A percentile compares a stretch with the other conserved stretches of the same genome.
Conservation (phyloP, 2,888 invertebrate genomes). For the Mesoligia furuncula region DNA sequence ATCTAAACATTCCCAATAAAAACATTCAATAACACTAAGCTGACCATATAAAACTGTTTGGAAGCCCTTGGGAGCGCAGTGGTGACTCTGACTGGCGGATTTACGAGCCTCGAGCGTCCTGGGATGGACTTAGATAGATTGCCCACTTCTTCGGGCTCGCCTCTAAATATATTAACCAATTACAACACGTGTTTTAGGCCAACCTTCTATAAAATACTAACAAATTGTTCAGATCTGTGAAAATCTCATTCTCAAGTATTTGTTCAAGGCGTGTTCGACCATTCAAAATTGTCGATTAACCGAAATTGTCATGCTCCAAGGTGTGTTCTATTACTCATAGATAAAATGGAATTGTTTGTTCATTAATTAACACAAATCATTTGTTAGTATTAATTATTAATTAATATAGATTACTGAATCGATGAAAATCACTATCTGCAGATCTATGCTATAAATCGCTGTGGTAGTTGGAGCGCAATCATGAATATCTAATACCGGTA, state of each 20-base stretch:
- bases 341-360: conserved; percentile 58
- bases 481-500: conserved; percentile 80
- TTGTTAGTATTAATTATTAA: conserved; percentile 66
- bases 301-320: conserved; percentile 39
- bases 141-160: conserved; percentile 73
- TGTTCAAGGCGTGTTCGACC: conserved; percentile 31
- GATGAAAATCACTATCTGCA: conserved; percentile 64
- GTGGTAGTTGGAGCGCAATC: conserved; percentile 74
- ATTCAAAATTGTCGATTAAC: conserved; percentile 37
- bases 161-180: conserved; percentile 74
- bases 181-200: conserved; percentile 63
- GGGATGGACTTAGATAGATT: conserved; percentile 80
- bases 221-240: conserved; percentile 5
- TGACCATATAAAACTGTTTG: conserved; percentile 66
- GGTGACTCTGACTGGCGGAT: conserved; percentile 76
- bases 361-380: conserved; percentile 61
- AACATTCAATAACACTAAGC: conserved; percentile 68
- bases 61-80: conserved; percentile 68
- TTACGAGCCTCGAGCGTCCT: conserved; percentile 75
- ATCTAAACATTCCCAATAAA: conserved; percentile 53
- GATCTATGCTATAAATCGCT: conserved; percentile 67
- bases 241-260: conserved; percentile 37
- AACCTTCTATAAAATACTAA: conserved; percentile 31
- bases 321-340: conserved; percentile 53
- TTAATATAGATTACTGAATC: conserved; percentile 65